These are phyloP conservation scores for Cepphus grylle DNA, from an alignment of 2,113 vertebrate genomes.

Conservation along the genomic window DNA sequence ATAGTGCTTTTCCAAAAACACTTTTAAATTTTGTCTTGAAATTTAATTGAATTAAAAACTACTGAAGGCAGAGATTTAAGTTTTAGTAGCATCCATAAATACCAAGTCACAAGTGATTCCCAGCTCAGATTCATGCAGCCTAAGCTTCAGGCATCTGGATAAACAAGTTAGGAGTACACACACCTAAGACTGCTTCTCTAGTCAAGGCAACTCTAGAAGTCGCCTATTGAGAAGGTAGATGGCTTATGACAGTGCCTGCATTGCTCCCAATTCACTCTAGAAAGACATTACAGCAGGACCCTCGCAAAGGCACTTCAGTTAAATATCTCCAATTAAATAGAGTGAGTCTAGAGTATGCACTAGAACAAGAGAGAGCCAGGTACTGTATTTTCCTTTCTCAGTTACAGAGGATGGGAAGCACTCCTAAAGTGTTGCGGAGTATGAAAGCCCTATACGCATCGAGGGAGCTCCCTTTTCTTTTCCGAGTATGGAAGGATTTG, in stretches of 20 bases:
- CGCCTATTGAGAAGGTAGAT: accelerated
- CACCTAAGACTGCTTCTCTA: background rate
- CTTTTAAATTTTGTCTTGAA: background rate
- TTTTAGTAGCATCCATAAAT: background rate
- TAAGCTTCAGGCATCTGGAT: background rate
- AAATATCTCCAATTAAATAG: background rate
- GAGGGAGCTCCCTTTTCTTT: background rate
- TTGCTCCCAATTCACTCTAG: background rate
- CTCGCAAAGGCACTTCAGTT: accelerated
- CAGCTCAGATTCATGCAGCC: background rate
- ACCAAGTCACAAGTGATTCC: background rate
- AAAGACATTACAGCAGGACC: background rate
- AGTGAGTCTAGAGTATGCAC: background rate
- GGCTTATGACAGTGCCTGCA: background rate
- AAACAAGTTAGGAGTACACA: background rate
- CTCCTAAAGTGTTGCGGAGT: accelerated
- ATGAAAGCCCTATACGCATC: background rate
- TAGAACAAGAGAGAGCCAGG: background rate
- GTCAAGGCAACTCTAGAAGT: background rate
- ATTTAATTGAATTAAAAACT: background rate
- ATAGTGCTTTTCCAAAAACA: background rate
- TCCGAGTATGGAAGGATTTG: background rate
- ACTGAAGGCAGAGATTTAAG: background rate
- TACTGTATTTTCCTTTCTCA: background rate
- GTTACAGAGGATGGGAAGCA: background rate